phyloP scores from a whole-genome alignment of 1,140 invertebrate species.

The Physella acuta region DNA sequence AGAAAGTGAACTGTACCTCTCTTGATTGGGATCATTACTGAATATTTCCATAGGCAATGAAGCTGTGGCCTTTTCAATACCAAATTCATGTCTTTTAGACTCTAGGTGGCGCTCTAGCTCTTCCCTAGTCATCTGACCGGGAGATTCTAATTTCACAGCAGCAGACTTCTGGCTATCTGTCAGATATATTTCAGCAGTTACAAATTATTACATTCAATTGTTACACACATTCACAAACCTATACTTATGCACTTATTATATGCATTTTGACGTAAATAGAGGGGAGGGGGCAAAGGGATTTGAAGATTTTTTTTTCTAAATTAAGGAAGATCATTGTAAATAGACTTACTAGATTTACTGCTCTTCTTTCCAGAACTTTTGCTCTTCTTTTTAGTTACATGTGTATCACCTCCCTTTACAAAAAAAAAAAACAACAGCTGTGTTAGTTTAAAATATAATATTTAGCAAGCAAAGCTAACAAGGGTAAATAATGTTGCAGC shows the following conservation, averaged over 20 bases:
- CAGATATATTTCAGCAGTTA: background rate
- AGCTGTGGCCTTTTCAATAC: conserved; percentile 81
- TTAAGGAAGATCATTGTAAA: no score
- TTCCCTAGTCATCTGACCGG: conserved; percentile 84
- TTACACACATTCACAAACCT: no score
- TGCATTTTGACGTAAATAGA: no score
- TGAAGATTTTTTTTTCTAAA: no score
- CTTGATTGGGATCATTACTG: conserved; percentile 80
- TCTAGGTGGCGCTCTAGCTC: conserved; percentile 88
- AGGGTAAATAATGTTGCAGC: no score
- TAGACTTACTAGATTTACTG: conserved; percentile 19
- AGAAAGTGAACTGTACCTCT: no score
- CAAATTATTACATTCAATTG: no score
- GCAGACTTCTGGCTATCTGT: conserved; percentile 14
- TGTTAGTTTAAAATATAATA: no score
- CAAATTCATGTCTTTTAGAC: conserved; percentile 74
- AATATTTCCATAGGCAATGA: conserved; percentile 91
- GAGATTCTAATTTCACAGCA: conserved; percentile 21
- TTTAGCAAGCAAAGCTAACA: no score
- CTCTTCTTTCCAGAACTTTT: conserved; percentile 21
- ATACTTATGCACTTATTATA: no score
- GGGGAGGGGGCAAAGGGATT: no score
- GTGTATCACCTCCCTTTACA: background rate
- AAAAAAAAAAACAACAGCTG: no score
- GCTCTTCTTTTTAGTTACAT: conserved; percentile 18